Evolutionary conservation across 2,113 vertebrate genomes (phyloP).

Genomic region (Aviceda subcristata): DNA sequence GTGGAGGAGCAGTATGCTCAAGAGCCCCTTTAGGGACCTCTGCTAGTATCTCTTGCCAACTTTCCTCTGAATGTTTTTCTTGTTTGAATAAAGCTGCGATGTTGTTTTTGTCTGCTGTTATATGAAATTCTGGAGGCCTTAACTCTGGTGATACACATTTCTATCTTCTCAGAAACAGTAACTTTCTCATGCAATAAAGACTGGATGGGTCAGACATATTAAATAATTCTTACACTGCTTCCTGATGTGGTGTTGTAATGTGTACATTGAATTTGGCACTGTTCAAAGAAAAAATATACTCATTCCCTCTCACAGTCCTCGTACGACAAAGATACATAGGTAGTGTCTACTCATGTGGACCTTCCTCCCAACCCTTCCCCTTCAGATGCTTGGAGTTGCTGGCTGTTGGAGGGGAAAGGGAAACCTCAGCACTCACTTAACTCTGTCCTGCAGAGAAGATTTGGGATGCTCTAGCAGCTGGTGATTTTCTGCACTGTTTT

Average conservation of each 20-base stretch:
- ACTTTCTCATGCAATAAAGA: not conserved
- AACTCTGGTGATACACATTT: not conserved
- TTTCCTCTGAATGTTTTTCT: conserved; percentile 2
- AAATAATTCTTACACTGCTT: not conserved
- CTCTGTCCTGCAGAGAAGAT: not conserved
- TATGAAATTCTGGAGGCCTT: not conserved
- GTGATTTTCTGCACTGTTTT: not conserved
- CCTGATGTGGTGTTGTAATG: not conserved
- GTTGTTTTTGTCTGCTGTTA: not conserved
- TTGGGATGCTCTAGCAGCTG: not conserved
- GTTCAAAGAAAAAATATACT: not conserved
- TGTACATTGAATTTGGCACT: not conserved
- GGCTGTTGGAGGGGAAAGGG: not conserved
- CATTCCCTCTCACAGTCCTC: not conserved
- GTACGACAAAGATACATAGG: not conserved
- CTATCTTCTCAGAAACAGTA: not conserved
- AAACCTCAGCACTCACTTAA: not conserved
- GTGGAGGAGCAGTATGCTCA: not conserved
- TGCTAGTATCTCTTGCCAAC: not conserved
- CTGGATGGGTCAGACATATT: not conserved
- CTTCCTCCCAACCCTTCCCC: not conserved
- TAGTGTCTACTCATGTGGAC: not conserved
- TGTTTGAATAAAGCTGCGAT: not conserved
- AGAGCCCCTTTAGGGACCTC: not conserved
- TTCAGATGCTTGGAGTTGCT: not conserved